Evolutionary conservation across 2,888 invertebrate genomes (phyloP).

Genomic region (Sinohyriopsis cumingii): DNA sequence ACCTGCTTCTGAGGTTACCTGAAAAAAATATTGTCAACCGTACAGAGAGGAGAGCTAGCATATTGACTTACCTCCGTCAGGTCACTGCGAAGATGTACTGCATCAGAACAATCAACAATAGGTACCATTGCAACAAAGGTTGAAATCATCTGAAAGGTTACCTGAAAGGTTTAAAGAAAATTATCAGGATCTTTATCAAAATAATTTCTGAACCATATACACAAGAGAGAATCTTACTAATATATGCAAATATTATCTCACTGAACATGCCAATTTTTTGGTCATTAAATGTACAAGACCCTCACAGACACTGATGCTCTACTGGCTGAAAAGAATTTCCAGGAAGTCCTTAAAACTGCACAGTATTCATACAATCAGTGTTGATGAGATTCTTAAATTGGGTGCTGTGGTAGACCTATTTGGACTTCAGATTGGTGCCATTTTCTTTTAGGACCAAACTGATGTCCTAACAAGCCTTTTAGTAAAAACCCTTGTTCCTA

Average conservation of each 20-base stretch:
- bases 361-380: no score
- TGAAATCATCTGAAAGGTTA: conserved; percentile 85
- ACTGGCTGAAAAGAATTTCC: no score
- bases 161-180: conserved; percentile 50
- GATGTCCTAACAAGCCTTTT: no score
- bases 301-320: no score
- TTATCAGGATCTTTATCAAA: background rate
- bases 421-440: no score
- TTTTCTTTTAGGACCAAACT: no score
- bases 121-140: conserved; percentile 81
- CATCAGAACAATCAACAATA: conserved; percentile 87
- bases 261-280: background rate
- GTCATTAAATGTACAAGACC: background rate
- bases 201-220: background rate
- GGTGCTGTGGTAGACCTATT: no score
- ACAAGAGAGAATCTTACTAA: background rate
- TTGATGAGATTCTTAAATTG: no score
- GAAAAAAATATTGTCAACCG: no score
- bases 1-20: no score
- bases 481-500: no score
- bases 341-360: background rate
- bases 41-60: background rate
- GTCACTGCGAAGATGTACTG: conserved; percentile 79
- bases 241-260: background rate
- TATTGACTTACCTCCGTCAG: conserved; percentile 78